These are phyloP conservation scores for Telmatherina bonti DNA, from an alignment of 2,797 vertebrate species.

Conservation along the genomic window DNA sequence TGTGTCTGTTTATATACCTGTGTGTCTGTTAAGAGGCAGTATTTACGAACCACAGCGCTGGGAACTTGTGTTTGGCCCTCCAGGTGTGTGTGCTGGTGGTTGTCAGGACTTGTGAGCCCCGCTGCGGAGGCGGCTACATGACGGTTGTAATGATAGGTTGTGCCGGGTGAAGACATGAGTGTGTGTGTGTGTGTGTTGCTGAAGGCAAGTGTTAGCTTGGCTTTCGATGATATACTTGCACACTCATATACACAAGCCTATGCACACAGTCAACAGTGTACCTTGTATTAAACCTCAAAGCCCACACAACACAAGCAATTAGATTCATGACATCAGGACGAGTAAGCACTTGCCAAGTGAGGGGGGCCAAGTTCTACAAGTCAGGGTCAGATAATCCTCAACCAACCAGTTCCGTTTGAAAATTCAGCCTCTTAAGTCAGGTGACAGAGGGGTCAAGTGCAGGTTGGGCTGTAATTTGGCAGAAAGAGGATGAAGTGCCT, in stretches of 20 bases:
- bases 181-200: slow-evolving; percentile 36
- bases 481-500: slow-evolving; percentile 44
- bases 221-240: slow-evolving; percentile 52
- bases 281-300: slow-evolving; percentile 85
- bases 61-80: slow-evolving; percentile 80
- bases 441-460: slow-evolving; percentile 68
- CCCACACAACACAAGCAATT: slow-evolving; percentile 83
- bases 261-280: slow-evolving; percentile 70
- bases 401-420: slow-evolving; percentile 33
- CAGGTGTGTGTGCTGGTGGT: slow-evolving; percentile 79
- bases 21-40: slow-evolving; percentile 51
- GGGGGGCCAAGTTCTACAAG: slow-evolving; percentile 46
- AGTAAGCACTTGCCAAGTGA: slow-evolving; percentile 69
- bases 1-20: slow-evolving; percentile 49
- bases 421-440: slow-evolving; percentile 35
- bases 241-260: slow-evolving; percentile 33
- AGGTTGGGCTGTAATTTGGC: slow-evolving; percentile 47
- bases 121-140: slow-evolving; percentile 78
- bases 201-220: slow-evolving; percentile 70
- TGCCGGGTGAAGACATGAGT: slow-evolving; percentile 80
- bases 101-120: slow-evolving; percentile 80
- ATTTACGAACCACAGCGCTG: slow-evolving; percentile 71
- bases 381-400: slow-evolving; percentile 59
- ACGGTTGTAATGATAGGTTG: slow-evolving; percentile 84
- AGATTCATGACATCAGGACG: slow-evolving; percentile 77